Evolutionary conservation across 2,797 vertebrate genomes (phyloP), one percentile per base, ranked within the genome.

Genomic region (Scyliorhinus canicula): DNA sequence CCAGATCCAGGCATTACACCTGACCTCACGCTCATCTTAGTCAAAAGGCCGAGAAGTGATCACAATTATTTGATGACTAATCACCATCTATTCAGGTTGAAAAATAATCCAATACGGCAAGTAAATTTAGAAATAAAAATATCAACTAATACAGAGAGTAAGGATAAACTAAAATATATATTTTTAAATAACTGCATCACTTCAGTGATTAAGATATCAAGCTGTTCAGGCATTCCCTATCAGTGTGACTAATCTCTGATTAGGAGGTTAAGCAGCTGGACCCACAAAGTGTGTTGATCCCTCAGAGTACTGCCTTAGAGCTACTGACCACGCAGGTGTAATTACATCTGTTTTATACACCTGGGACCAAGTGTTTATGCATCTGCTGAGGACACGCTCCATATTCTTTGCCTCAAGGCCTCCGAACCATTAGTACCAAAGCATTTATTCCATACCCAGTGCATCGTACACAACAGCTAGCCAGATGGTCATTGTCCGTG

Each of bases 321-420:
- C 97, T 98, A 97, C 97, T 98, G 97, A 97, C 98, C 98, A 98
- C 95, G 97, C 97, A 99, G 98, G 98, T 99, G 98, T 98, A 98
- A 98, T 98, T 98, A 97, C 98, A 99, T 98, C 98, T 98, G 98
- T 97, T 96, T 97, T 96, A 96, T 97, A 96, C 97, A 96, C 96
- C 97, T 97, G 97, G 96, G 96, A 96, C 97, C 95, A 88, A 96
- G 96, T 96, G 97, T 96, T 96, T 97, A 95, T 96, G 96, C 97
- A 97, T 97, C 96, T 96, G 57, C 57, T 65, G 88, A 91, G 24
- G 57, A 91, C n/a, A 65, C n/a, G 2, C 88, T 91, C 57, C 88
- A 44, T 63, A 40, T 44, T 91, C 31, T 40, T 63, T 91, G 88
- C 88, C n/a, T 91, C 60, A 40, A 91, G 19, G 88, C 57, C 57